These are phyloP conservation scores for Gila orcuttii DNA, from an alignment of 2,113 vertebrate genomes.

Conservation along the genomic window DNA sequence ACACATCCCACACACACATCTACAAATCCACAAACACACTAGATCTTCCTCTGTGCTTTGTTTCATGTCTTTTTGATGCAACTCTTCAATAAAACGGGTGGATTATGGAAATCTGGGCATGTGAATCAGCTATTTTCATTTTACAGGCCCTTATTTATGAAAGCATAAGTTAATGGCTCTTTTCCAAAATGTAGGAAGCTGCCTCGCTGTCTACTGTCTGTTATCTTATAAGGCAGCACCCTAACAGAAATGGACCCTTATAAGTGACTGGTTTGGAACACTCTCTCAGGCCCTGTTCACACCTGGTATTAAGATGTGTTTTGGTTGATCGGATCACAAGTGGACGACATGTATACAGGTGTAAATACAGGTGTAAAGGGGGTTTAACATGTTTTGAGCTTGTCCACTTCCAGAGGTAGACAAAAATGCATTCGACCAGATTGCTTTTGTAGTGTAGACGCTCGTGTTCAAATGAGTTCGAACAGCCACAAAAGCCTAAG, in stretches of 20 bases:
- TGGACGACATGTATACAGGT: no score
- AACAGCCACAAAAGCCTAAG: no score
- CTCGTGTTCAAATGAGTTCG: no score
- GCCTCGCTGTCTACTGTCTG: neutral
- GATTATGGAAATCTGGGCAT: slow-evolving; percentile 34
- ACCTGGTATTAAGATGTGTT: no score
- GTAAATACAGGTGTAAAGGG: no score
- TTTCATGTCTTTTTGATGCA: neutral
- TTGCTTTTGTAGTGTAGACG: no score
- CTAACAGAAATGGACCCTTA: neutral
- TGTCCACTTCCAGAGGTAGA: no score
- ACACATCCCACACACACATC: neutral
- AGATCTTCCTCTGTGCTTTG: neutral
- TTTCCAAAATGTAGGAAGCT: neutral
- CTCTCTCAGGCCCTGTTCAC: neutral
- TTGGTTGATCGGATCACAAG: no score
- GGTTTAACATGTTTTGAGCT: no score
- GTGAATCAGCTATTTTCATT: slow-evolving; percentile 2
- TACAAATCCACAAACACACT: neutral
- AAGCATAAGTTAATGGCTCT: neutral
- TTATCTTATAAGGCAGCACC: neutral
- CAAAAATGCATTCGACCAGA: no score
- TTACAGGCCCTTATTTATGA: neutral
- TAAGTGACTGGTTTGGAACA: neutral
- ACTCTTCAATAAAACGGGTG: slow-evolving; percentile 7